Evolutionary conservation across 2,888 invertebrate genomes (phyloP).

Genomic region (Plagodis dolabraria): DNA sequence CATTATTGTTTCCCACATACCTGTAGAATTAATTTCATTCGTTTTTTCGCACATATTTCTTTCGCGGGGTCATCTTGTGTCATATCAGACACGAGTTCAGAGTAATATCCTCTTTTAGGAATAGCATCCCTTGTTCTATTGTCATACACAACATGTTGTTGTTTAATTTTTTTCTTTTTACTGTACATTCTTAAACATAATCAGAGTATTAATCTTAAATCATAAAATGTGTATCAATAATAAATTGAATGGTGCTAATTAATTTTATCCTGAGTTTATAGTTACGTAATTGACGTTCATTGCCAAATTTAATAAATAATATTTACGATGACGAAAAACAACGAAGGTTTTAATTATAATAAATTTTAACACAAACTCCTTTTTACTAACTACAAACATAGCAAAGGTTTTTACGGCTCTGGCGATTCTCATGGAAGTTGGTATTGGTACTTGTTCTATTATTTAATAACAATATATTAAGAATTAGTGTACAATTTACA

Average conservation of each 20-base stretch:
- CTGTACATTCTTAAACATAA: conserved; percentile 56
- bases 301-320: no score
- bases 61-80: conserved; percentile 64
- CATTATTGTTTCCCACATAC: conserved; percentile 43
- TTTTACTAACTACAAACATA: no score
- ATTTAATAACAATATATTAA: no score
- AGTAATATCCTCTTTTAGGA: conserved; percentile 85
- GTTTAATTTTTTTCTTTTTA: conserved; percentile 68
- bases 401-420: conserved; percentile 63
- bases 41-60: conserved; percentile 70
- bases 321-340: no score
- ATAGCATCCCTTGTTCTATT: conserved; percentile 62
- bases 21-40: conserved; percentile 71
- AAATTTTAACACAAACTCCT: no score
- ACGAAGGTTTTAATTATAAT: no score
- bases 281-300: no score
- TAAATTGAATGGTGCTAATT: no score
- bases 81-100: conserved; percentile 84
- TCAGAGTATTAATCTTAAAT: no score
- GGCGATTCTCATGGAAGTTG: conserved; percentile 92
- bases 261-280: no score
- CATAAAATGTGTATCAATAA: no score
- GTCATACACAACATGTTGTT: conserved; percentile 72
- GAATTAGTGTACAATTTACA: no score
- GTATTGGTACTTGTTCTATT: conserved; percentile 36